Base-by-base conservation (phyloP, 2,797 vertebrate genomes). In the Bradypodion pumilum region DNA sequence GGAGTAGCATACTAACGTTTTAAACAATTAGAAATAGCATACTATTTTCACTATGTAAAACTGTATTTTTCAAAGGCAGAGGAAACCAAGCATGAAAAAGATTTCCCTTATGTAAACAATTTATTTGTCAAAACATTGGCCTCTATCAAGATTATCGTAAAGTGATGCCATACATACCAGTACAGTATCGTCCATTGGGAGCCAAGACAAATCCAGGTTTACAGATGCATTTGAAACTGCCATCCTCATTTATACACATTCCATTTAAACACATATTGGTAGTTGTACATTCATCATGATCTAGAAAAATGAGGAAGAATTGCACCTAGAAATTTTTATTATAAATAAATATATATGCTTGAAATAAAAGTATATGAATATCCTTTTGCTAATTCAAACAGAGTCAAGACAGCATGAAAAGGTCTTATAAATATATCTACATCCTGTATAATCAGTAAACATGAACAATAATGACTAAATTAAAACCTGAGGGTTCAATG, bases 211-310 rank as follows among this genome's bases (percentile, higher is more conserved):
- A 97, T 72, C 96, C 96, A 49, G 95, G 96, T 90, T 96, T 97
- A 85, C 96, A 97, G 82, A 97, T 95, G 82, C 96, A 97, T 90
- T 96, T 97, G 85, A 96, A 97, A 88, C 96, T 96, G n/a, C 96
- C 96, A 74, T 96, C 96, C 82, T 97, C 96, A 52, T 97, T 97
- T 91, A 97, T 97, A 86, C 96, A 97, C 96, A 97, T 96, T 52
- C 96, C 96, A 80, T 97, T 96, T 84, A 96, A 91, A 85, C 96
- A 97, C 94, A 97, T 95, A 86, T 96, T 96, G 90, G 93, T 92
- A 9, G 91, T 89, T 56, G 95, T 91, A 90, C 96, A 97, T 84
- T 97, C 96, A 80, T 97, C 96, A 0, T 95, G 95, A 87, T 97
- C 96, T 97, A 82, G 2, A 90, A 76, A 89, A 81, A 88, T 2